These are phyloP conservation scores for Cinclus cinclus DNA, from an alignment of 2,113 vertebrate genomes.

Conservation along the genomic window DNA sequence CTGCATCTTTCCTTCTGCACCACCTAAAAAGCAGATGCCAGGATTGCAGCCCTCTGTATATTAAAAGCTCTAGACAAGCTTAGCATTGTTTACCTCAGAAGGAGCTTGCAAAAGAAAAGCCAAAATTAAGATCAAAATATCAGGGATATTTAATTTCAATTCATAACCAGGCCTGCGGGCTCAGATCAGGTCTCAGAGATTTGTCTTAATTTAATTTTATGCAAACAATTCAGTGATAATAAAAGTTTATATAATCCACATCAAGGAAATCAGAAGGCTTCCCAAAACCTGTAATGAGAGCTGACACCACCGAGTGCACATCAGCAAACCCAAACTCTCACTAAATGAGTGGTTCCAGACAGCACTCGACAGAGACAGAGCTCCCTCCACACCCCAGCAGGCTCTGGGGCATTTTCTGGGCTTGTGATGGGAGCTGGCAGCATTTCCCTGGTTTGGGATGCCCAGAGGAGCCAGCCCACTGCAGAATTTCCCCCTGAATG, in stretches of 20 bases:
- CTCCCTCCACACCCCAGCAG: not conserved
- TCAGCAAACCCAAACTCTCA: not conserved
- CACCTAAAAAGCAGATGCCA: not conserved
- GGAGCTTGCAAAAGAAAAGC: not conserved
- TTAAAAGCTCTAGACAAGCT: not conserved
- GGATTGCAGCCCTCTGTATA: not conserved
- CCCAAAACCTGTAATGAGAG: not conserved
- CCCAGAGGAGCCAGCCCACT: not conserved
- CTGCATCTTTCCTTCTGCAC: not conserved
- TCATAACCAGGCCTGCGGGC: not conserved
- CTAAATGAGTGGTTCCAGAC: not conserved
- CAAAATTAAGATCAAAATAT: not conserved
- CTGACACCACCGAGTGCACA: not conserved
- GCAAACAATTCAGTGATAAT: not conserved
- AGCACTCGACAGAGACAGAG: not conserved
- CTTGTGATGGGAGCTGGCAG: not conserved
- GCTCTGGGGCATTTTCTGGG: not conserved
- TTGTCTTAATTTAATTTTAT: constrained; percentile 23
- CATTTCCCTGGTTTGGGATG: not conserved
- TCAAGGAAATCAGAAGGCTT: not conserved
- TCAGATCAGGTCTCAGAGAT: not conserved
- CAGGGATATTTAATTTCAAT: not conserved
- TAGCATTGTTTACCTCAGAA: not conserved
- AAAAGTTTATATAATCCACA: not conserved
- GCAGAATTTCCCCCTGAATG: not conserved